These are phyloP conservation scores for Oplegnathus fasciatus DNA, from an alignment of 2,113 vertebrate genomes.

Conservation along the genomic window DNA sequence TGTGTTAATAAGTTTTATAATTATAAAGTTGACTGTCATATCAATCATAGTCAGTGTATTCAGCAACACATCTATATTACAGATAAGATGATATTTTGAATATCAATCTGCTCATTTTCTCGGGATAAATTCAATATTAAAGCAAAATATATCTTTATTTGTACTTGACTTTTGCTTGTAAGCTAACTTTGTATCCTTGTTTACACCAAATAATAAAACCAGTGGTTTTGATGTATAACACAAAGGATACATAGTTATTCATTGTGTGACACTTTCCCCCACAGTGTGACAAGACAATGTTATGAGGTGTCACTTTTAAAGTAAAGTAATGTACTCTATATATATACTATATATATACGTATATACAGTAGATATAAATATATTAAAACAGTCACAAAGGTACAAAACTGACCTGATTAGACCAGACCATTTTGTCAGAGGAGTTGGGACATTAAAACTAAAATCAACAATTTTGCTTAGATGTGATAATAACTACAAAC, in stretches of 20 bases:
- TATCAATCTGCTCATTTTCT: background rate
- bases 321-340: background rate
- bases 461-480: too few relatives aligned
- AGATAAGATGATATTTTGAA: background rate
- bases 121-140: constrained; percentile 7
- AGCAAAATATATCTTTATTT: background rate
- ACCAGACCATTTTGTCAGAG: background rate
- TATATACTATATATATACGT: background rate
- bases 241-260: too few relatives aligned
- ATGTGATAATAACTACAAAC: too few relatives aligned
- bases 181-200: background rate
- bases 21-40: constrained; percentile 1
- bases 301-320: constrained; percentile 2
- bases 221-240: background rate
- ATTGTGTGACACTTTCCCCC: too few relatives aligned
- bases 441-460: too few relatives aligned
- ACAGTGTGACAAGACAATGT: constrained; percentile 5
- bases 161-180: background rate
- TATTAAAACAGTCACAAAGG: too few relatives aligned
- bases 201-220: background rate
- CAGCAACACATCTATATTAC: constrained; percentile 29
- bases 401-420: too few relatives aligned
- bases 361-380: background rate
- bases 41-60: constrained; percentile 25
- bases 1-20: background rate